A percentile compares a stretch with the other conserved stretches of the same genome.
Conservation (phyloP, 2,113 vertebrate species). For the Chroicocephalus ridibundus region DNA sequence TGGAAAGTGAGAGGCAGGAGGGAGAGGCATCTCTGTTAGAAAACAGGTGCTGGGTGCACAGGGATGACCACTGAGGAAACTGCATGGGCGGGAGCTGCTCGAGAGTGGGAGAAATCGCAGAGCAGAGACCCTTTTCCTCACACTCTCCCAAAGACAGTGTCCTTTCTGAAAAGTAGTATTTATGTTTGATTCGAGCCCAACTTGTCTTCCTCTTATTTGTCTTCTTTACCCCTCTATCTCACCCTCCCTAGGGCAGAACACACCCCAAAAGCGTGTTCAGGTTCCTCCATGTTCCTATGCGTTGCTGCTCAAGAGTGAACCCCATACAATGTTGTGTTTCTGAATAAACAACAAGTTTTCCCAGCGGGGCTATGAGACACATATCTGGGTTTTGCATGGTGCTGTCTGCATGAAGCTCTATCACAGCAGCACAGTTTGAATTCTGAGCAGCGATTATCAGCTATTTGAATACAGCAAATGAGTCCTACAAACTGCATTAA, state of each 20-base stretch:
- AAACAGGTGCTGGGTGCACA: neutral
- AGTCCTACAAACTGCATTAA: constrained; percentile 3
- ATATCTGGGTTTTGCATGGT: neutral
- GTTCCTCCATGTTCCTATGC: neutral
- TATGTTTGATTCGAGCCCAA: neutral
- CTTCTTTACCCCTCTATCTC: neutral
- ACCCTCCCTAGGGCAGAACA: neutral
- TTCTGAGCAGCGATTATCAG: constrained; percentile 12
- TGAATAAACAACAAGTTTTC: neutral
- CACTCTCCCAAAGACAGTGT: neutral
- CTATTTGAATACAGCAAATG: constrained; percentile 1
- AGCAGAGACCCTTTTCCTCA: neutral
- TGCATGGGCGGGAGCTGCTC: fast-evolving
- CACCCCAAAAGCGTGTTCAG: neutral
- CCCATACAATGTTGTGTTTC: neutral
- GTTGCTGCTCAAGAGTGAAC: neutral
- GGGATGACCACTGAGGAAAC: neutral
- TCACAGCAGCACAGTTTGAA: constrained; percentile 12
- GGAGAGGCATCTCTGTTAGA: neutral
- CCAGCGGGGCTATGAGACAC: neutral
- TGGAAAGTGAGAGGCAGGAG: neutral
- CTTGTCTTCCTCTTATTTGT: neutral
- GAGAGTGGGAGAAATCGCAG: neutral
- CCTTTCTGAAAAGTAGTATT: neutral
- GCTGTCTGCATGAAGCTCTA: neutral